Conservation (phyloP, 2,113 vertebrate genomes). For the Acrocephalus kingi region DNA sequence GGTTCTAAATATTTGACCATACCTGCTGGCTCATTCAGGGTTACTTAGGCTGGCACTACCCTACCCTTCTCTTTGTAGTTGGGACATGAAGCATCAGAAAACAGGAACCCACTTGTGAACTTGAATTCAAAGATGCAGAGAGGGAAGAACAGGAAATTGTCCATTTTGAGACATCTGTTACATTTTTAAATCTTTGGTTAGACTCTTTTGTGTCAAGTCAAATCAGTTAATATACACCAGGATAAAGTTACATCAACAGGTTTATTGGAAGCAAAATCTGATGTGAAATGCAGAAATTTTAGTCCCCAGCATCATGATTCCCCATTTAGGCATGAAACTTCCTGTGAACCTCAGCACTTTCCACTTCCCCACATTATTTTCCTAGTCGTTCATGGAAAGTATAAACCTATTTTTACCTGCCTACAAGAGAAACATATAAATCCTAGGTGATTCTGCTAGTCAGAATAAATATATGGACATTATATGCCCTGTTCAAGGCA, state of each 20-base stretch:
- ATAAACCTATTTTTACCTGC: not conserved
- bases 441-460: not conserved
- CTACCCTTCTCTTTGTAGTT: not conserved
- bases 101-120: not conserved
- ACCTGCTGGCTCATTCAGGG: not conserved
- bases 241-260: not conserved
- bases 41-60: not conserved
- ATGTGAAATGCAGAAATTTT: not conserved
- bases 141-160: not conserved
- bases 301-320: not conserved
- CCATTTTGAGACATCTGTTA: not conserved
- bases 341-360: not conserved
- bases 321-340: not conserved
- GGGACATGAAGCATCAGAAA: not conserved
- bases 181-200: not conserved
- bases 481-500: not conserved
- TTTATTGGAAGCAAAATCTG: not conserved
- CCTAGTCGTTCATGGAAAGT: not conserved
- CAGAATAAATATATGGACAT: not conserved
- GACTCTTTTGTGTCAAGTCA: not conserved
- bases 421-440: not conserved
- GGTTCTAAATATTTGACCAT: not conserved
- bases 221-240: not conserved
- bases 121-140: not conserved
- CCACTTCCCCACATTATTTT: not conserved